Base-by-base conservation (phyloP, 2,888 invertebrate species). In the Andrena camellia region DNA sequence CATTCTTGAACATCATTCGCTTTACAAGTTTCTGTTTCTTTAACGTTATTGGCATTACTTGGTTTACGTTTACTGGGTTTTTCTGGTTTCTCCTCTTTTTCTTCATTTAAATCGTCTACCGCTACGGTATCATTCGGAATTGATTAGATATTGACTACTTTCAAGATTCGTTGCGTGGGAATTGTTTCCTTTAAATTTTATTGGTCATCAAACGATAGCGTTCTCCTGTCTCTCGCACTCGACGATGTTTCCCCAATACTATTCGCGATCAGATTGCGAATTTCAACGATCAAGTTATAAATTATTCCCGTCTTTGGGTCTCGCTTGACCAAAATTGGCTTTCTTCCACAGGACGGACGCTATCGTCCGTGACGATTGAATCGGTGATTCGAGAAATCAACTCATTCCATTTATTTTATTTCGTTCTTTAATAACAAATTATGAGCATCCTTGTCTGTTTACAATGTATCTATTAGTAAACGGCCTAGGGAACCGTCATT, bases 101-200 rank as follows among this genome's bases (percentile, higher is more conserved):
- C 8, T 59, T 73, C 42, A 17, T 42, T 75, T 73, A 79, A 82
- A 79, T 82, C 66, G 76, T 74, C 84, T 84, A 86, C 78, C 84
- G 75, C 86, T 86, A 86, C 83, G 84, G 80, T 88, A 88, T 89
- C 78, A 42, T 70, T 86, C 79, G 77, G 77, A 89, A 89, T 89
- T 88, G 90, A 90, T 88, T 89, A 89, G 85, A 89, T 91, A 91
- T 90, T 90, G 91, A 90, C 91, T 91, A 91, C 90, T 91, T 91
- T 91, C 91, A 91, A 91, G 88, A 91, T 91, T 91, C 91, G 91
- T 91, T 91, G 91, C 90, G 88, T 88, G 88, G 85, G 78, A 90
- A 88, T 88, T 88, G 78, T 88, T 86, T 74, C 70, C 50, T 52
- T 71, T 60, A 50, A 23, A 54, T 57, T 66, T 78, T 35, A 33